Evolutionary conservation across 2,888 invertebrate genomes (phyloP), one percentile per base, ranked within the genome.

Genomic region (Saturnia japonica): DNA sequence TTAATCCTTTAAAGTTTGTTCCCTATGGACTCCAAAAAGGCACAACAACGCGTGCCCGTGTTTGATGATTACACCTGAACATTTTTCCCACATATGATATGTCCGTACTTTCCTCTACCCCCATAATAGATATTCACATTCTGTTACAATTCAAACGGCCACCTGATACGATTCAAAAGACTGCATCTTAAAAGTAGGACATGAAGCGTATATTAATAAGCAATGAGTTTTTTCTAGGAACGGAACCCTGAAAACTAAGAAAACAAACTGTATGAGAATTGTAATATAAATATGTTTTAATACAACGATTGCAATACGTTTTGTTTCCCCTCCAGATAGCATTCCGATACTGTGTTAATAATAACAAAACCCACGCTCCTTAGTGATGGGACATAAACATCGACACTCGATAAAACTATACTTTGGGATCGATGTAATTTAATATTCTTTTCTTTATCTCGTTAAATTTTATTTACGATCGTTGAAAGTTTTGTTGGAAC

Each of bases 391-490:
- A 64, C 64, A 40, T 64, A 64, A 64, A 64, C 22, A 64, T 64
- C 64, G 64, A 64, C 40, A 64, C 40, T 64, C 64, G 64, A 64
- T 64, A 64, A 64, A 64, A 60, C 40, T n/a, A 64, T 60, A 1
- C 64, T 11, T n/a, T 19, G n/a, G n/a, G 40, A 64, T 64, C 64
- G 64, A 64, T 40, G 1, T 60, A 60, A 28, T 12, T 12, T n/a
- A 60, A 60, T 60, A 64, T n/a, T 64, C 8, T 12, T 19, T 40
- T 19, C 64, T 34, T 12, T 64, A 64, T 64, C 64, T 64, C 64
- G 64, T 64, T 64, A 64, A 64, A 40, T n/a, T 64, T 40, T 64
- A 40, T 64, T 64, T 64, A 64, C 8, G 64, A 64, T n/a, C 40
- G 7, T 64, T 64, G 34, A 64, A 64, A 64, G 22, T 64, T 28